Evolutionary conservation across 2,113 vertebrate genomes (phyloP), one percentile per base, ranked within the genome.

Genomic region (Myotis yumanensis): DNA sequence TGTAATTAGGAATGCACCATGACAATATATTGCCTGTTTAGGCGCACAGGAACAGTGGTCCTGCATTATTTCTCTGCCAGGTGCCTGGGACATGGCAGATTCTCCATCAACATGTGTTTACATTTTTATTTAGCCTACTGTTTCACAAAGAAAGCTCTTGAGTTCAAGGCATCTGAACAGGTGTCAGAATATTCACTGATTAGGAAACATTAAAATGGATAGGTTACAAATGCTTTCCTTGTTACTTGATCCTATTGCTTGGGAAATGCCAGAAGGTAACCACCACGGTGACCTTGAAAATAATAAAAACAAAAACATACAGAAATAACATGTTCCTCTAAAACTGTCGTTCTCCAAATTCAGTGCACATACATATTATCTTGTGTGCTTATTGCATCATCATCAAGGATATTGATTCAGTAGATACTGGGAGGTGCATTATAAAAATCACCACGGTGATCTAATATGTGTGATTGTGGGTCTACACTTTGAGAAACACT

Each of bases 161-260:
- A 23, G 37, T 66, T 8, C 11, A 76, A 81, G 32, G 0, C 20
- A 71, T 68, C 35, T 71, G 68, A 54, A 48, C 14, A 59, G 43
- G 4, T 51, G 37, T 72, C 59, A 86, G 35, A 77, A 84, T 57
- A 73, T 57, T 95, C 48, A 86, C 15, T 48, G 11, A 68, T 93
- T 96, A 82, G 59, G 84, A 80, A 83, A 35, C 23, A 68, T 54
- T 77, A 52, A 96, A 90, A 52, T 92, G 16, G 15, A 64, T 85
- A 66, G 23, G 11, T 59, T 88, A 52, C 4, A 77, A 57, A n/a
- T 73, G 6, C 18, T 81, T 77, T 76, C 2, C 22, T 86, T 86
- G 35, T 64, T 57, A 95, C 68, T 48, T 12, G 6, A 77, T 30
- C 3, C 5, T 68, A 4, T 82, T 52, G 7, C 37, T 79, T 83